Evolutionary conservation across 2,797 vertebrate species (phyloP).

Genomic region (Lophius americanus): DNA sequence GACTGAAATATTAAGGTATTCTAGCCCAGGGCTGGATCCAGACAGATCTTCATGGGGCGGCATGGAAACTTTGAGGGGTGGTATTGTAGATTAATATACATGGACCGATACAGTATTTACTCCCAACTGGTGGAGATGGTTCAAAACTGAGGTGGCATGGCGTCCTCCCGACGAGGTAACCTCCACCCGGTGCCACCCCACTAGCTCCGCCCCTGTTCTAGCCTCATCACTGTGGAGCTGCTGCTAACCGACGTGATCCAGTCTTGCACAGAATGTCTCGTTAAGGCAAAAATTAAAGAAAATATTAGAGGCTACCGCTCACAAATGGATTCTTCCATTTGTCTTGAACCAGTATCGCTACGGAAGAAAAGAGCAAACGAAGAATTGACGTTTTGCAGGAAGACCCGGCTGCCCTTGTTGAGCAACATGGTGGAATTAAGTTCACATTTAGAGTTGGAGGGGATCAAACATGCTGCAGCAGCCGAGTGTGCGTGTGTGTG

Average conservation of each 20-base stretch:
- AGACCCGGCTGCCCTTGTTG: constrained; percentile 34
- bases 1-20: constrained; percentile 19
- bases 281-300: constrained; percentile 64
- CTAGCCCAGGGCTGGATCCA: not conserved
- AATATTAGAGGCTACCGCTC: constrained; percentile 15
- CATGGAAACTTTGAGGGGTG: too few species aligned
- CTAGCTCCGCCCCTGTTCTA: too few species aligned
- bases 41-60: too few species aligned
- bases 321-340: constrained; percentile 52
- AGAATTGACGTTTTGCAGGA: constrained; percentile 35
- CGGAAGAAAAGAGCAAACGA: constrained; percentile 36
- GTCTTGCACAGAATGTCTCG: constrained; percentile 22
- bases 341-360: constrained; percentile 55
- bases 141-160: too few species aligned
- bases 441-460: constrained; percentile 30
- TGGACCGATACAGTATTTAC: too few species aligned
- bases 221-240: not conserved
- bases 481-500: too few species aligned
- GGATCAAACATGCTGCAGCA: constrained; percentile 32
- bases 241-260: constrained; percentile 5
- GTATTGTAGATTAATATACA: too few species aligned
- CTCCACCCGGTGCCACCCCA: too few species aligned
- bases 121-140: too few species aligned
- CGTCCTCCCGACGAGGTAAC: too few species aligned
- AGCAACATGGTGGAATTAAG: constrained; percentile 36